phyloP scores from a whole-genome alignment of 92 coral and sea anemone genomes.

The Paragorgia papillata region DNA sequence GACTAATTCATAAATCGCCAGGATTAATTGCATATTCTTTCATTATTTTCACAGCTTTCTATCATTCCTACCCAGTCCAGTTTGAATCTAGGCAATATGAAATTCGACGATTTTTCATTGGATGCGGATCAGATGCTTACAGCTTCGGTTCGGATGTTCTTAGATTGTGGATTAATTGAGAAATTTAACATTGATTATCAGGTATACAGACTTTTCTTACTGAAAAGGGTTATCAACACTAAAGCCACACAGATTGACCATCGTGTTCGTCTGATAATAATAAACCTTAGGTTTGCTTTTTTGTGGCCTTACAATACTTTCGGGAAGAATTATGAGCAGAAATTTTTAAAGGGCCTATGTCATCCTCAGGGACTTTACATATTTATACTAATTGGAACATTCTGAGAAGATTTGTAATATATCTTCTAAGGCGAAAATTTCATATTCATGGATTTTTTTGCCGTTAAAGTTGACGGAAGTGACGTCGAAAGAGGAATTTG shows the following conservation, averaged over 20 bases:
- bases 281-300: no score
- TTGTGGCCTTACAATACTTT: no score
- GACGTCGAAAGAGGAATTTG: no score
- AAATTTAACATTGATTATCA: conserved; percentile 93
- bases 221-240: not conserved
- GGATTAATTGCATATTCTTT: not conserved
- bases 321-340: no score
- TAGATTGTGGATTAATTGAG: conserved; percentile 89
- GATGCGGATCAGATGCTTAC: conserved; percentile 94
- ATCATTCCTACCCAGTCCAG: conserved; percentile 73
- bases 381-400: no score
- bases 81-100: conserved; percentile 75
- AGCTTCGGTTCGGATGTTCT: conserved; percentile 93
- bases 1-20: not conserved
- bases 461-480: no score
- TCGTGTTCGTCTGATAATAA: no score
- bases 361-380: no score
- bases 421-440: no score
- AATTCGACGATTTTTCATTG: conserved; percentile 91
- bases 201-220: conserved; percentile 48
- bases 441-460: no score
- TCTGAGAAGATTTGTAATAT: no score
- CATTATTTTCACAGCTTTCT: conserved; percentile 53
- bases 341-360: no score
- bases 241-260: not conserved